Evolutionary conservation across 2,797 vertebrate species (phyloP), one percentile per base, ranked within the genome.

Genomic region (Nannoperca australis): DNA sequence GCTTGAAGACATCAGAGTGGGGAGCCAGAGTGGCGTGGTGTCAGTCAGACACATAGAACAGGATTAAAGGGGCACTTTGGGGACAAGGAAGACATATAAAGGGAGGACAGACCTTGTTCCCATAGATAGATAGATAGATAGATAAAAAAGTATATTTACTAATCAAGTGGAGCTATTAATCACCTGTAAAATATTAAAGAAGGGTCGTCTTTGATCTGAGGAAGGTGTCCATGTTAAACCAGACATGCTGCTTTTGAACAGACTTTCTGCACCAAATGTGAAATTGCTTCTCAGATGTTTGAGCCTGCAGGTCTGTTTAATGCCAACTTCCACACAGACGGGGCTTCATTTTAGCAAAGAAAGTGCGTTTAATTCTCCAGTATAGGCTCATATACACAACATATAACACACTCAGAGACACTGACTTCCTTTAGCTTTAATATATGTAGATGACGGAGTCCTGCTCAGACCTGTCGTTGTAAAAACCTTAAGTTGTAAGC

Each of bases 61-160:
- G 91, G 92, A 94, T 95, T 95, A 95, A 91, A 93, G 90, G 94
- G 92, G 87, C 91, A 92, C 88, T 90, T 85, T 83, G 82, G 88
- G 93, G 92, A 94, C 95, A 95, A 89, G 79, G 78, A 60, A 24
- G 18, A 67, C 60, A 87, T 92, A 94, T 88, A 90, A 95, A 89
- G 79, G 78, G 42, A 32, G 61, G 77, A 75, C 72, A 67, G 55
- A 75, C 36, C 32, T 34, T 61, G 13, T 17, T 67, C 72, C 32
- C 5, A 45, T 4, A 82, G 50, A 64, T 24, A 59, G 32, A 65
- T 22, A 56, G 45, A 78, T 58, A 63, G 55, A 70, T 66, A 55
- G 74, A 76, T 24, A 55, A 32, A 32, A 5, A 24, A 64, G 18
- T 49, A 24, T 1, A 13, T 17, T 56, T 47, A 40, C 14, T 63